Base-by-base conservation (phyloP, 2,888 invertebrate species). In the Polia nebulosa region DNA sequence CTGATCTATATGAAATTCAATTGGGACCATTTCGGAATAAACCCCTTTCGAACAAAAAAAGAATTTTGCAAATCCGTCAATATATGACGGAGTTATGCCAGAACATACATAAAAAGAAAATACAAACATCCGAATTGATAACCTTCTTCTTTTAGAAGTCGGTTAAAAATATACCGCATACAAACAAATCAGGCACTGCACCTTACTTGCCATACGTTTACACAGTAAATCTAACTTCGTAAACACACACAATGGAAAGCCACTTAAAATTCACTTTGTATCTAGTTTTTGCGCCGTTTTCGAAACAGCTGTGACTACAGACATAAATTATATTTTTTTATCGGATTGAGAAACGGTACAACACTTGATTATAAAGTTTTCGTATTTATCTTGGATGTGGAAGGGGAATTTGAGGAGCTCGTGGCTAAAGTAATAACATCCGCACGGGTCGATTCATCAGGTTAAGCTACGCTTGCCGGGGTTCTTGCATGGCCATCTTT, bases 181-280 rank as follows among this genome's bases (percentile, higher is more conserved):
- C n/a, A 20, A 22, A 9, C 4, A 11, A 17, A 27, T 17, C 8
- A 13, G 13, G 17, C 2, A 13, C 17, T 53, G 22, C 44, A 47
- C 3, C 17, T 1, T 45, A 3, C 0, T 5, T 47, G 1, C 1
- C 7, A 36, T 13, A 49, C 11, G n/a, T 65, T 22, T 27, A n/a
- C 39, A 47, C 22, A 13, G 32, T 71, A 60, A 76, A 72, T 61
- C 41, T 58, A 49, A 34, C 53, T 55, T 15, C 36, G 8, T 22
- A 39, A 20, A 47, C 53, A 68, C 36, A 61, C 41, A 61, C 61
- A 76, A 29, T 49, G 41, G n/a, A 66, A 66, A 45, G 8, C 53
- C 58, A 60, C 63, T 76, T 76, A 78, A 76, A 73, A 76, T 73
- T 76, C 78, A 73, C 60, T 78, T 68, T 68, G 73, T 68, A 53